Percentiles rank a stretch among this genome's conserved stretches.
These are phyloP conservation scores for Hypomesus transpacificus DNA, from an alignment of 2,113 vertebrate species.

Conservation along the genomic window DNA sequence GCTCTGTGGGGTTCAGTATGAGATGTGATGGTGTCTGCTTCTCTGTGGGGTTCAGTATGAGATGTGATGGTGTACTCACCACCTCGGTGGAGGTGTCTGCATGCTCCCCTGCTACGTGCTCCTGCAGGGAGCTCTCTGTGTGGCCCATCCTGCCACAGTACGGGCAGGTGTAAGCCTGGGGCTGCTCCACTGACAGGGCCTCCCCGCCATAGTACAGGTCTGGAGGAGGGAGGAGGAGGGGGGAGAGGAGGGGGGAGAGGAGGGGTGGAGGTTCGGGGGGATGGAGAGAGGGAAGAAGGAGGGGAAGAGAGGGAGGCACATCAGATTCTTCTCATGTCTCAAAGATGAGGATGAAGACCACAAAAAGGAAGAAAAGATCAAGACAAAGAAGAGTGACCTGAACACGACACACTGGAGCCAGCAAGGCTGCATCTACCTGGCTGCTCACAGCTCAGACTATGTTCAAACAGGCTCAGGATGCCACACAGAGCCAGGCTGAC, in stretches of 20 bases:
- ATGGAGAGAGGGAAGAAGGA: background rate
- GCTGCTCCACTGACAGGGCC: constrained; percentile 98
- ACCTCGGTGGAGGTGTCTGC: constrained; percentile 98
- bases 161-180: constrained; percentile 98
- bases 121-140: constrained; percentile 96
- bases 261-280: background rate
- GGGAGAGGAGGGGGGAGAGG: background rate
- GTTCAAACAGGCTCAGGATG: too few species aligned
- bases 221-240: constrained; percentile 53
- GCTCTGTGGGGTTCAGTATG: too few species aligned
- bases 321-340: too few species aligned
- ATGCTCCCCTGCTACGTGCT: constrained; percentile 96
- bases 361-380: too few species aligned
- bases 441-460: too few species aligned
- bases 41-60: too few species aligned
- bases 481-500: constrained; percentile 44
- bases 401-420: too few species aligned
- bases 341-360: too few species aligned
- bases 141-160: constrained; percentile 99
- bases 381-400: too few species aligned
- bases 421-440: too few species aligned
- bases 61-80: constrained; percentile 70
- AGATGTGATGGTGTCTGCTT: too few species aligned
- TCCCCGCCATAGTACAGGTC: constrained; percentile 99
- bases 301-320: too few species aligned